Conservation (phyloP, 2,797 vertebrate genomes). For the Anableps anableps region DNA sequence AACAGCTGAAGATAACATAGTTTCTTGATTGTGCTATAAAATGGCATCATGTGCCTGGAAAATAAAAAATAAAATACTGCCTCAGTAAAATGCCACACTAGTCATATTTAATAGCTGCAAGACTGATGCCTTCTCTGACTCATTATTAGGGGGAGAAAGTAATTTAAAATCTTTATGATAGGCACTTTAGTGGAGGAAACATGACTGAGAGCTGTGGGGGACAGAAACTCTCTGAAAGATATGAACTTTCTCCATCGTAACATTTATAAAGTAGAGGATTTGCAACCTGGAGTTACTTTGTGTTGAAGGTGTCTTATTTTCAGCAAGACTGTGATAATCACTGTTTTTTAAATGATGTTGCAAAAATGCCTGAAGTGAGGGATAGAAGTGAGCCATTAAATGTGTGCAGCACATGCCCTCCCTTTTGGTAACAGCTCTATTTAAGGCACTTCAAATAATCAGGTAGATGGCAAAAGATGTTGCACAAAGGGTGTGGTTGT, state of each 20-base stretch:
- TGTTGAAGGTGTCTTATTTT: background rate
- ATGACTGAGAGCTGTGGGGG: background rate
- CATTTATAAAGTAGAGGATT: background rate
- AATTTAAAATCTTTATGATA: background rate
- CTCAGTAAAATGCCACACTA: background rate
- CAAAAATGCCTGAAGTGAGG: conserved; percentile 6
- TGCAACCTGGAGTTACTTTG: background rate
- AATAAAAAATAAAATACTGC: too few relatives aligned
- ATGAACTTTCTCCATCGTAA: background rate
- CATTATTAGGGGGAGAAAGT: background rate
- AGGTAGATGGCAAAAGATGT: background rate
- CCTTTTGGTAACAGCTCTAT: background rate
- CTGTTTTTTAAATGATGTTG: conserved; percentile 11
- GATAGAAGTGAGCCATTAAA: conserved; percentile 11
- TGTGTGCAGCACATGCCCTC: background rate
- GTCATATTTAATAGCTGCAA: background rate
- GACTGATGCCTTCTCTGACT: background rate
- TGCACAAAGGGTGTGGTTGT: background rate
- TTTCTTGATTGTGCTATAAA: too few relatives aligned
- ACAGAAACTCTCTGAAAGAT: background rate
- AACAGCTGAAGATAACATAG: too few relatives aligned
- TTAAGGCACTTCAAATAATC: background rate
- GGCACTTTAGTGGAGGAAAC: background rate
- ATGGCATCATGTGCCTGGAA: too few relatives aligned
- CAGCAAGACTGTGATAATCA: background rate